phyloP scores from a whole-genome alignment of 2,113 vertebrate genomes.

The Trematocara zebra region DNA sequence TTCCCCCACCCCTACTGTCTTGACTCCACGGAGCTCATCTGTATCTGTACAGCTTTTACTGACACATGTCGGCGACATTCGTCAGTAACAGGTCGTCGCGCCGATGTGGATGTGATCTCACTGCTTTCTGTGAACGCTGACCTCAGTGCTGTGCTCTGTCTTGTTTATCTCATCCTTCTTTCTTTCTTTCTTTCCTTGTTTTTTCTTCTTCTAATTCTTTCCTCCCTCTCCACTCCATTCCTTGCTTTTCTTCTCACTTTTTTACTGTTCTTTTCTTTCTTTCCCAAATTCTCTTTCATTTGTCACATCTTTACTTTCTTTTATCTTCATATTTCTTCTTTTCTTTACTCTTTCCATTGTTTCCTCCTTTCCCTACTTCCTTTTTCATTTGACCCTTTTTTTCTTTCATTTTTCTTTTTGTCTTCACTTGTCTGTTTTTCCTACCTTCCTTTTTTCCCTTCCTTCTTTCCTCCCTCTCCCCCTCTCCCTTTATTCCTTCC shows the following conservation, averaged over 20 bases:
- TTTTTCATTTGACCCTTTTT: background rate
- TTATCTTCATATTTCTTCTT: rapidly evolving
- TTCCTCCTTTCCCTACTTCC: background rate
- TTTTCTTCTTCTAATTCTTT: background rate
- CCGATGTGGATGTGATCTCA: background rate
- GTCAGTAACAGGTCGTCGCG: rapidly evolving
- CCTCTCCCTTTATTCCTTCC: no score
- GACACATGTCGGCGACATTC: background rate
- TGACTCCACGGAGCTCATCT: background rate
- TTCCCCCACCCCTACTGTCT: background rate
- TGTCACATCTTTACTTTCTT: background rate
- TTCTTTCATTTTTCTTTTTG: background rate
- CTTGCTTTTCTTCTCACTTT: background rate
- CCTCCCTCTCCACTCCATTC: rapidly evolving
- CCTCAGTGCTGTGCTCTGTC: background rate
- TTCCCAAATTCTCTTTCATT: background rate
- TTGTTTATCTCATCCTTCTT: background rate
- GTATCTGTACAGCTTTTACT: background rate
- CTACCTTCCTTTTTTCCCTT: rapidly evolving
- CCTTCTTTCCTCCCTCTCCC: background rate
- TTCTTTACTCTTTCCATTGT: background rate
- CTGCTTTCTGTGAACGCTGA: background rate
- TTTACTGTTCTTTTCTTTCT: background rate
- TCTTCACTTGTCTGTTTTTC: rapidly evolving
- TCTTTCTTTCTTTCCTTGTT: background rate